Conservation (phyloP, 92 coral and sea anemone species). For the Metridium senile region DNA sequence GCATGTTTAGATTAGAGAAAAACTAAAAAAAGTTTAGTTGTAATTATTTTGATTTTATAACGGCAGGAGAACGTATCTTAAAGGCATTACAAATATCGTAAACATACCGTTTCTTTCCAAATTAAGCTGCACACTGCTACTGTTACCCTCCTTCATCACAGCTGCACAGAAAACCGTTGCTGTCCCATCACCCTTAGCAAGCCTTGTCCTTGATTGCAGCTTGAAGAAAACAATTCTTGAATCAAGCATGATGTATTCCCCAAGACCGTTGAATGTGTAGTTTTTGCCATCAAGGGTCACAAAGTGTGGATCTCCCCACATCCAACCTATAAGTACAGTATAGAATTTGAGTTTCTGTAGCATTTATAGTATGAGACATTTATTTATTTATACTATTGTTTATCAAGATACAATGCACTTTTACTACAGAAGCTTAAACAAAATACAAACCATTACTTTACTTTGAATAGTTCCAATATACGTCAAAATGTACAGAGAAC, state of each 20-base stretch:
- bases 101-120: conserved; percentile 43
- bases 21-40: too few species aligned
- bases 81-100: not conserved
- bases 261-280: conserved; percentile 58
- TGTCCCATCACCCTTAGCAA: conserved; percentile 52
- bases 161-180: conserved; percentile 64
- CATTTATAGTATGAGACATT: not conserved
- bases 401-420: too few species aligned
- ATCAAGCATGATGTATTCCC: conserved; percentile 58
- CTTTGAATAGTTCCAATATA: too few species aligned
- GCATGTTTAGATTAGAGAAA: too few species aligned
- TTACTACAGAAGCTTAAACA: too few species aligned
- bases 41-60: too few species aligned
- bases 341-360: too few species aligned
- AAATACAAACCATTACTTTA: too few species aligned
- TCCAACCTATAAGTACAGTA: too few species aligned
- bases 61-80: not conserved
- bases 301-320: conserved; percentile 66
- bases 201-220: conserved; percentile 58
- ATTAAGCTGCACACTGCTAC: conserved; percentile 43
- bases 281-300: conserved; percentile 51
- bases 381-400: too few species aligned
- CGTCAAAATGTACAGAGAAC: too few species aligned
- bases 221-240: conserved; percentile 33
- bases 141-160: conserved; percentile 43